Base-by-base conservation (phyloP, 35 echinoderm and acorn worm genomes). In the Holothuria glaberrima region DNA sequence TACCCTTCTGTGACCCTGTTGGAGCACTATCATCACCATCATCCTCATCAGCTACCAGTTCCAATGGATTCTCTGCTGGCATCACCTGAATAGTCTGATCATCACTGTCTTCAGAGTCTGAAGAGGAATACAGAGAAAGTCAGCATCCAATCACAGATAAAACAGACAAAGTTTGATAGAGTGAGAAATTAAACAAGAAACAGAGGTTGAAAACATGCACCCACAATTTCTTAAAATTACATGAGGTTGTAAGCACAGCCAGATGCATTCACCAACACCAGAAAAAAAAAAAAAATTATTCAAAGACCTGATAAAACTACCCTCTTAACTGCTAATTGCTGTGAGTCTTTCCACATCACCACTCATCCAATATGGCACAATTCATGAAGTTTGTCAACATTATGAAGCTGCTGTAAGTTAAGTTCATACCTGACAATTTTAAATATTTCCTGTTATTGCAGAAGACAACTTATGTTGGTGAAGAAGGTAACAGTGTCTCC, bases 41-140 rank as follows among this genome's bases (percentile, higher is more conserved):
- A 48, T 78, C 74, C 16, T 20, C 41, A 46, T 78, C 74, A 14
- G 22, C 74, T 48, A 1, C 46, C 74, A 78, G 33, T 48, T 30
- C 7, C 50, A 50, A 33, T 28, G 50, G 74, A 33, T 48, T 48
- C 20, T 78, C 44, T 13, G 74, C 13, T 12, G 74, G 29, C n/a
- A 26, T 48, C n/a, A 78, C 74, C 27, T 78, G 74, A 54, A 78
- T 78, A n/a, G 74, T 78, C 36, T 78, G 74, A 48, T 78, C 74
- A 26, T 78, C 74, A 17, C 74, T 78, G 41, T 78, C 74, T 4
- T 78, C 74, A 78, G 74, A 78, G 74, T 78, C 74, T 78, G 38
- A 19, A 26, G 50, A 48, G 41, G 17, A 9, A 78, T 22, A 54
- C 44, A 12, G 20, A 78, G 74, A 78, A 24, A 78, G 21, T 27